Evolutionary conservation across 2,113 vertebrate species (phyloP), one percentile per base, ranked within the genome.

Genomic region (Nansenia antarctica): DNA sequence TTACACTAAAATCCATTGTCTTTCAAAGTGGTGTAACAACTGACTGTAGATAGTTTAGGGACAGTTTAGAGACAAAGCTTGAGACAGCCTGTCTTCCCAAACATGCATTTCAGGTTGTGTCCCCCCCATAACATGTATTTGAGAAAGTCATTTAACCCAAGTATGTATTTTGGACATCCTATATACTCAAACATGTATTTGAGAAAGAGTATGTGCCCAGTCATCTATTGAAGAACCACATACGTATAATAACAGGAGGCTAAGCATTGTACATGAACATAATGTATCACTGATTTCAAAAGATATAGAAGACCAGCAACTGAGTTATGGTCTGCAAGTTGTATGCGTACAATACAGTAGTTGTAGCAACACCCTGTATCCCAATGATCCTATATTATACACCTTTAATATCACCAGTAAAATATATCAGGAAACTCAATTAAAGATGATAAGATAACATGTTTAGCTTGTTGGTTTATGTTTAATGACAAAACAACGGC

Each of bases 401-500:
- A n/a, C n/a, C n/a, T n/a, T n/a, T n/a, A n/a, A n/a, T n/a, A n/a
- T n/a, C n/a, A n/a, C n/a, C n/a, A n/a, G n/a, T n/a, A n/a, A n/a
- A n/a, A n/a, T n/a, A n/a, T n/a, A n/a, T n/a, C n/a, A n/a, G n/a
- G n/a, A n/a, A n/a, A n/a, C n/a, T n/a, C n/a, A n/a, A n/a, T 49
- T 49, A 15, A 49, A 29, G 14, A 15, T 26, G 14, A 31, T 31
- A n/a, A 32, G 29, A 26, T 58, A 30, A 30, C 0, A 27, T 55
- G 37, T 39, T 70, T 76, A 29, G n/a, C n/a, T n/a, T n/a, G n/a
- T n/a, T n/a, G n/a, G n/a, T n/a, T n/a, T n/a, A n/a, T 29, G 18
- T 34, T 55, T 34, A 32, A 65, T 63, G 55, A 76, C 72, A 73
- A 78, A 80, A 72, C 3, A 57, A 37, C 15, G 26, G 20, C 22